Conservation (phyloP, 2,113 vertebrate species). For the Pluvialis apricaria region DNA sequence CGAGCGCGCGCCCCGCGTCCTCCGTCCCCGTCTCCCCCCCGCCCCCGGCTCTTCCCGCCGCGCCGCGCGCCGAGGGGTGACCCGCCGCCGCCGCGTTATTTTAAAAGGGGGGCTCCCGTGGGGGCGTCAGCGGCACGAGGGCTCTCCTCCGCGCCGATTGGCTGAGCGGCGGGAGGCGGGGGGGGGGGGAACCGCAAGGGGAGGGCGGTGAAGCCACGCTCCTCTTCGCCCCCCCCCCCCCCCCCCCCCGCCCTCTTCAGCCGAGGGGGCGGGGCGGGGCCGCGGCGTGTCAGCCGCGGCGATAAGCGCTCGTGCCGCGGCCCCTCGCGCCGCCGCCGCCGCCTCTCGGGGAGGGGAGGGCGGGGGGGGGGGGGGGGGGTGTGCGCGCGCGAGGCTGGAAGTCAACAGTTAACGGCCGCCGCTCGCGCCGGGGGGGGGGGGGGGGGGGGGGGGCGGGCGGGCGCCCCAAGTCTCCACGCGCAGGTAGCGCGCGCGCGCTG, state of each 20-base stretch:
- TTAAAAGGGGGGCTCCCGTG: conserved; percentile 33
- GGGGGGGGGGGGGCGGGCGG: neutral
- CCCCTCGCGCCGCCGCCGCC: neutral
- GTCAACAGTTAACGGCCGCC: neutral
- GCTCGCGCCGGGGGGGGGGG: neutral
- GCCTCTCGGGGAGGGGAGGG: neutral
- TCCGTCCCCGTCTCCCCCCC: no score
- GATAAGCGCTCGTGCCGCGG: neutral
- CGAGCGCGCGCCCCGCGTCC: no score
- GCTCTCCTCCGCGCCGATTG: neutral
- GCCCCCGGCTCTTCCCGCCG: neutral
- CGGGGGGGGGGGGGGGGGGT: neutral
- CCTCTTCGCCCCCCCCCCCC: no score
- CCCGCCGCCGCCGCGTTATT: neutral
- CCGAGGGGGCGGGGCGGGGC: no score
- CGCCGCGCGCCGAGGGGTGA: no score
- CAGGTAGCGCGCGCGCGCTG: neutral
- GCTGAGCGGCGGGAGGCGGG: neutral
- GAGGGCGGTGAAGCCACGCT: no score
- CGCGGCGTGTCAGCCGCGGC: neutral
- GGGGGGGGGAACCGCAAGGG: no score
- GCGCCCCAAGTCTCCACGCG: neutral
- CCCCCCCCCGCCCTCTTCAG: no score
- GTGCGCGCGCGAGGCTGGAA: neutral
- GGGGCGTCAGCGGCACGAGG: neutral